phyloP scores from a whole-genome alignment of 1,140 invertebrate species.

The Drosophila nikananu region DNA sequence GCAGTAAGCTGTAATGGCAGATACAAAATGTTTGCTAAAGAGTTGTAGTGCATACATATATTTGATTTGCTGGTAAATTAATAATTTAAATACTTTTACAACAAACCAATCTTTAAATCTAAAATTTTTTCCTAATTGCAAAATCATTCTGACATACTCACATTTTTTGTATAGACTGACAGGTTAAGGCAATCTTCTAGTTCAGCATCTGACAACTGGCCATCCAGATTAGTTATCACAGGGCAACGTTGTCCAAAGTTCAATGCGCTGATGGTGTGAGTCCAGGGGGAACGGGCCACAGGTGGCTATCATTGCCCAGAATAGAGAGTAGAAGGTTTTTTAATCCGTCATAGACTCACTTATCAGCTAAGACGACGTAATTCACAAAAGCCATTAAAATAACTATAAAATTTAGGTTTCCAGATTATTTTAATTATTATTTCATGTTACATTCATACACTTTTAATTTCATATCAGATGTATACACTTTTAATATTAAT shows the following conservation, averaged over 20 bases:
- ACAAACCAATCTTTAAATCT: neutral
- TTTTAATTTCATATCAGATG: neutral
- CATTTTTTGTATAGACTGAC: constrained; percentile 80
- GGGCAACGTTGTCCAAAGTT: constrained; percentile 80
- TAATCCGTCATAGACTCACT: constrained; percentile 24
- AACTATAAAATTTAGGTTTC: neutral
- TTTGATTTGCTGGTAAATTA: neutral
- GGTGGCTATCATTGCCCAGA: constrained; percentile 49
- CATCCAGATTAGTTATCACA: constrained; percentile 68
- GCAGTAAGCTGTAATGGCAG: constrained; percentile 48
- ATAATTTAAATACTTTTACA: neutral
- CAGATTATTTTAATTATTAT: neutral
- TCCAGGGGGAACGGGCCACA: constrained; percentile 67
- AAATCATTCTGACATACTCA: constrained; percentile 36
- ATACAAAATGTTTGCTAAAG: neutral
- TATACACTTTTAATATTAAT: neutral
- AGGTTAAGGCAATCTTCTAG: constrained; percentile 82
- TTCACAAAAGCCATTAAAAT: constrained; percentile 24
- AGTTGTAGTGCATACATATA: neutral
- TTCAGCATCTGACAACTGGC: constrained; percentile 50
- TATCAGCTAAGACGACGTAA: constrained; percentile 33
- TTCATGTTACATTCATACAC: too few relatives aligned
- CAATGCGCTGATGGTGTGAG: constrained; percentile 50
- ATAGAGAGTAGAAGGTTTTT: constrained; percentile 10
- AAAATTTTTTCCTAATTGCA: neutral